Evolutionary conservation across 2,888 invertebrate genomes (phyloP).

Genomic region (Melieria omissa): DNA sequence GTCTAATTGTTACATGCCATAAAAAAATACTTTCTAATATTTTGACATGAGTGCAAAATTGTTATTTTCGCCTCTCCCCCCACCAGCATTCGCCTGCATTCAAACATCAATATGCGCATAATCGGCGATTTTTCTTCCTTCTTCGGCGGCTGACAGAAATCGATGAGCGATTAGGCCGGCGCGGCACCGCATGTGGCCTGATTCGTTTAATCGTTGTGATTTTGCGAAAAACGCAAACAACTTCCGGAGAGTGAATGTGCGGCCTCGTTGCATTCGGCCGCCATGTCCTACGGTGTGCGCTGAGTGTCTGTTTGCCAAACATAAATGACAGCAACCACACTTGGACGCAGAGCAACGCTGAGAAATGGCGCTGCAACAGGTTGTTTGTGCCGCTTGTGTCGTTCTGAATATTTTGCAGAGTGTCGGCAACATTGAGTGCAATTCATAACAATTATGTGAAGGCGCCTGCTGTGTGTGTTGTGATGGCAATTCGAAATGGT

Average conservation of each 20-base stretch:
- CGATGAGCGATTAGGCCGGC: constrained; percentile 40
- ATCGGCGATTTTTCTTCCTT: not conserved
- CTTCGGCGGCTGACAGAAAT: constrained; percentile 19
- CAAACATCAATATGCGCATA: not conserved
- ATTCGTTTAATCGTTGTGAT: constrained; percentile 49
- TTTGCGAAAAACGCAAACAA: constrained; percentile 45
- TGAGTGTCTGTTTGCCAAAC: too few species aligned
- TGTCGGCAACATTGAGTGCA: too few species aligned
- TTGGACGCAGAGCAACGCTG: too few species aligned
- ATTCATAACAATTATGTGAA: too few species aligned
- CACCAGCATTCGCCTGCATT: not conserved
- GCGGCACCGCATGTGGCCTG: constrained; percentile 47
- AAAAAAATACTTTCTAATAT: constrained; percentile 42
- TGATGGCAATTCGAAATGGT: too few species aligned
- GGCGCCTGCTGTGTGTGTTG: too few species aligned
- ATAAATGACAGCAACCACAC: too few species aligned
- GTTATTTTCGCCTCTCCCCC: constrained; percentile 7
- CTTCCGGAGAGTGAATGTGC: constrained; percentile 41
- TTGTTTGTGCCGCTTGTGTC: too few species aligned
- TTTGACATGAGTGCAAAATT: constrained; percentile 39
- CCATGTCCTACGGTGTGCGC: too few species aligned
- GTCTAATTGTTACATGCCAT: constrained; percentile 34
- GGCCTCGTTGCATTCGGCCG: too few species aligned
- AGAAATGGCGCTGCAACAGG: too few species aligned
- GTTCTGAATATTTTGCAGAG: too few species aligned